Conservation (phyloP, 1,140 invertebrate genomes). For the Kradibia gibbosae region DNA sequence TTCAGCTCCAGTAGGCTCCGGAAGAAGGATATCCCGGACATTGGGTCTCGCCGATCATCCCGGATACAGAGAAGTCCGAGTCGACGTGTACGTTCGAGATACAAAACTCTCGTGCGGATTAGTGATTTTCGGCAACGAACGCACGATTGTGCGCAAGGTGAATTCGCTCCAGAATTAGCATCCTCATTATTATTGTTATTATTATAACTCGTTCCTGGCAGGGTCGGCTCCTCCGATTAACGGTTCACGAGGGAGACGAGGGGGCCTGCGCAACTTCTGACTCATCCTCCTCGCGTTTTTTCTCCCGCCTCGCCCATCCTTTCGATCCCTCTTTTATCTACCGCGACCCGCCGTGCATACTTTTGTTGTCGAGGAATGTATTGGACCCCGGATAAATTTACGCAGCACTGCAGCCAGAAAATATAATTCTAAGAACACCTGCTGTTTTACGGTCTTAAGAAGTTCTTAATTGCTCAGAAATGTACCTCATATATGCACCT, state of each 20-base stretch:
- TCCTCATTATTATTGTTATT: no score
- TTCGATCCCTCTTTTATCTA: background rate
- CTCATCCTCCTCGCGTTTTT: background rate
- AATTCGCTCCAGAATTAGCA: no score
- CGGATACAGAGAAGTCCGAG: no score
- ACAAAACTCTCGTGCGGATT: no score
- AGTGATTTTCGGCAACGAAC: no score
- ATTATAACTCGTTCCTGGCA: no score
- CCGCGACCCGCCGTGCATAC: background rate
- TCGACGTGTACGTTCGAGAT: no score
- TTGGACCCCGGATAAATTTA: conserved; percentile 4
- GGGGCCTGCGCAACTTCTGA: background rate
- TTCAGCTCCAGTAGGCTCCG: no score
- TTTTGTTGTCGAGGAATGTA: conserved; percentile 22
- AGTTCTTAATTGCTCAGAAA: conserved; percentile 32
- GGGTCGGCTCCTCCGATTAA: no score
- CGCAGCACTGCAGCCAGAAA: background rate
- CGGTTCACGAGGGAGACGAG: background rate
- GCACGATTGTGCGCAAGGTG: no score
- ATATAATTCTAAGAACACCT: background rate
- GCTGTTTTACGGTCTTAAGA: conserved; percentile 20
- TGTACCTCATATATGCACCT: background rate
- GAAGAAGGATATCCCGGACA: no score
- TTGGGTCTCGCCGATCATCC: no score
- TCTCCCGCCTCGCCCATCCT: background rate